These are phyloP conservation scores for Ormyrus nitidulus DNA, from an alignment of 2,888 invertebrate genomes.

Conservation along the genomic window DNA sequence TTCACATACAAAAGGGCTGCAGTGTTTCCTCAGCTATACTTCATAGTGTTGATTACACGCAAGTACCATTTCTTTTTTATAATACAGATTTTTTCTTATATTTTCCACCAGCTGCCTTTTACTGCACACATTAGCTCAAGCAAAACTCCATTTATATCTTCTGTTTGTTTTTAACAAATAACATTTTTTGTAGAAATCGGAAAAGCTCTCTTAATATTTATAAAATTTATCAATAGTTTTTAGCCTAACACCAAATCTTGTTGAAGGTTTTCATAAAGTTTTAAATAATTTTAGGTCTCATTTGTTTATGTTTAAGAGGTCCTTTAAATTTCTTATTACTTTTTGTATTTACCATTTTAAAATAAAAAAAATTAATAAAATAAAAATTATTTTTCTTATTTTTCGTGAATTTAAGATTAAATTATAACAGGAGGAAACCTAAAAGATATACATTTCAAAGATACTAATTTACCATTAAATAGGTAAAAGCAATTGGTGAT, in stretches of 20 bases:
- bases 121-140: slow-evolving; percentile 28
- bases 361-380: slow-evolving; percentile 17
- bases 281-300: neutral
- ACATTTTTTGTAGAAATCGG: slow-evolving; percentile 19
- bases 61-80: slow-evolving; percentile 54
- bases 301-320: slow-evolving; percentile 3
- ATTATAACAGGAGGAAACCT: neutral
- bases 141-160: slow-evolving; percentile 28
- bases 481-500: slow-evolving; percentile 67
- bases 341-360: slow-evolving; percentile 1
- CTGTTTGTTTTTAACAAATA: slow-evolving; percentile 40
- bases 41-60: slow-evolving; percentile 45
- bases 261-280: slow-evolving; percentile 5
- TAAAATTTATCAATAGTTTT: slow-evolving; percentile 16
- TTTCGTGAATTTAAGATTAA: neutral
- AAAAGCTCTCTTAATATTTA: slow-evolving; percentile 4
- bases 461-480: slow-evolving; percentile 25
- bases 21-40: slow-evolving; percentile 58
- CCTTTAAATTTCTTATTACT: slow-evolving; percentile 12
- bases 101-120: slow-evolving; percentile 66
- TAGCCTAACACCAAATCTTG: slow-evolving; percentile 18
- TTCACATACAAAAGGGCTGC: slow-evolving; percentile 75
- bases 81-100: slow-evolving; percentile 56
- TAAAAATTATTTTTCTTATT: neutral
- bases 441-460: neutral